Base-by-base conservation (phyloP, 2,888 invertebrate species). In the Rhagonycha lutea region DNA sequence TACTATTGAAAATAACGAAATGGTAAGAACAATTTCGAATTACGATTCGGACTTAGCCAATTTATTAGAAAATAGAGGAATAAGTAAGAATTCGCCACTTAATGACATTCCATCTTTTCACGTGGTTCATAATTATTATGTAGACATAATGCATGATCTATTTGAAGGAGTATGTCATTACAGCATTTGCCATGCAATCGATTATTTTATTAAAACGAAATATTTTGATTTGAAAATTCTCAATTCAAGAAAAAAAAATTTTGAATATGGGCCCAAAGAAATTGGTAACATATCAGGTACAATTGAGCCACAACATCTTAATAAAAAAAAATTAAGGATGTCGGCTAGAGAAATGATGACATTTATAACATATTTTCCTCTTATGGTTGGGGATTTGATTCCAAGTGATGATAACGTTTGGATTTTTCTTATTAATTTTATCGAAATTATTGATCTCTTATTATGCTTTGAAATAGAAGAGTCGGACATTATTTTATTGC, bases 341-440 rank as follows among this genome's bases (percentile, higher is more conserved):
- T 76, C 80, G 29, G 82, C 81, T n/a, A 76, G 79, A 26, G 78
- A 83, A 77, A 74, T 74, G 74, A 83, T 79, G 75, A 76, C 75
- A 12, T 81, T n/a, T n/a, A n/a, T n/a, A n/a, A n/a, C n/a, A n/a
- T n/a, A n/a, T n/a, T n/a, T n/a, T n/a, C n/a, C n/a, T n/a, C n/a
- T n/a, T n/a, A n/a, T n/a, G n/a, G n/a, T n/a, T n/a, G n/a, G n/a
- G n/a, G n/a, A n/a, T n/a, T n/a, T n/a, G n/a, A n/a, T n/a, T 68
- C 80, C 80, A 12, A 26, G 68, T 26, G 79, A 80, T 65, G 80
- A 82, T 74, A 67, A 71, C 9, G 81, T 82, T 68, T 81, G 81
- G 80, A n/a, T 24, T 14, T 81, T 81, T 78, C 28, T 79, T n/a
- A 65, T 80, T 23, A 79, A 80, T 77, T 75, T 81, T 12, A 72